phyloP scores from a whole-genome alignment of 2,113 vertebrate genomes.

The Oenanthe oenanthe region DNA sequence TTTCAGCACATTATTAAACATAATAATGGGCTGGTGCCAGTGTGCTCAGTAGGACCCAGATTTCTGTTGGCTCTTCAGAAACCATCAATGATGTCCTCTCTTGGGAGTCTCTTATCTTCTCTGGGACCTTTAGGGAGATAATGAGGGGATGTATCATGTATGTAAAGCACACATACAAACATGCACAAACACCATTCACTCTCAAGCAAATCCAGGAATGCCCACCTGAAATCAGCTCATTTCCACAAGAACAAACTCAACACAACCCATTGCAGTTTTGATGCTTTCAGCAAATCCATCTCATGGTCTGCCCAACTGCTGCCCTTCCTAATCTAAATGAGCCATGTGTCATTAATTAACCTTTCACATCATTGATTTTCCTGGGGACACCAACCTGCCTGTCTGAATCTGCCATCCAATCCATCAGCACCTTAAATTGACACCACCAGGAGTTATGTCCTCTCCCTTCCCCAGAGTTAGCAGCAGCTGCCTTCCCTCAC shows the following conservation, averaged over 20 bases:
- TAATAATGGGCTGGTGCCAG: background rate
- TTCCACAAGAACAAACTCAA: background rate
- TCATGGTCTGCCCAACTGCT: background rate
- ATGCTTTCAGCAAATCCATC: background rate
- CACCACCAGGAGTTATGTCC: background rate
- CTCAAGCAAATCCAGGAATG: background rate
- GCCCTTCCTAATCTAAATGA: background rate
- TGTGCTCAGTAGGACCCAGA: background rate
- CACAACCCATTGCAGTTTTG: background rate
- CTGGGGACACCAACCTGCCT: background rate
- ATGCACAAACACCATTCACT: background rate
- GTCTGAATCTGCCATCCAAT: background rate
- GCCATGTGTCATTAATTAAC: constrained; percentile 10
- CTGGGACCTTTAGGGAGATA: background rate
- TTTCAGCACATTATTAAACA: background rate
- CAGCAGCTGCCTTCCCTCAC: background rate
- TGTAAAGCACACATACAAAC: background rate
- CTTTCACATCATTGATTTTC: background rate
- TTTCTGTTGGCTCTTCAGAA: background rate
- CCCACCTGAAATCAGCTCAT: background rate
- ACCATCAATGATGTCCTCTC: background rate
- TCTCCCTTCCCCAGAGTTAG: background rate
- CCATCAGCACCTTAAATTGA: constrained; percentile 5
- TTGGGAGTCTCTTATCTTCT: background rate
- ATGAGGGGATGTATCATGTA: rapidly evolving